Percentiles rank a stretch among this genome's conserved stretches.
Evolutionary conservation across 1,140 invertebrate genomes (phyloP).

Genomic region (Rhopalosiphum maidis): DNA sequence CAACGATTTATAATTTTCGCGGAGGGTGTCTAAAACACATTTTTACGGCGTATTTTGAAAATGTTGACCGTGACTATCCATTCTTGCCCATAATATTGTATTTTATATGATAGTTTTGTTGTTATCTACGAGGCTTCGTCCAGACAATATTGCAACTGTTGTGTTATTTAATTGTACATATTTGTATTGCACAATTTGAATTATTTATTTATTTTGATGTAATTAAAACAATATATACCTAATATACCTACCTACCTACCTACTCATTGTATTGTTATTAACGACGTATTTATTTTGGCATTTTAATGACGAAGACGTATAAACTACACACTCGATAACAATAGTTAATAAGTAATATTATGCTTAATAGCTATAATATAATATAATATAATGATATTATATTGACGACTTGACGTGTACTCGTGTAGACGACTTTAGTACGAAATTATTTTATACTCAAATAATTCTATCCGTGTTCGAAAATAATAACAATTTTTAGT

Average conservation of each 20-base stretch:
- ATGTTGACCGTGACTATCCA: too few relatives aligned
- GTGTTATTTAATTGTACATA: not conserved
- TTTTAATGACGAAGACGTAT: not conserved
- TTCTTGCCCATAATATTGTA: not conserved
- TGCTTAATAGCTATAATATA: not conserved
- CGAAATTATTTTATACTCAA: not conserved
- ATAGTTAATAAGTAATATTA: not conserved
- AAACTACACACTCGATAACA: not conserved
- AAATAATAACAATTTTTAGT: not conserved
- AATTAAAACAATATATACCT: conserved; percentile 1
- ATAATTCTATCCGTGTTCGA: not conserved
- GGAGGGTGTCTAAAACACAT: not conserved
- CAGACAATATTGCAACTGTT: not conserved
- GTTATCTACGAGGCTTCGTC: not conserved
- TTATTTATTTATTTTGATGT: not conserved
- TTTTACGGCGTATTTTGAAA: not conserved
- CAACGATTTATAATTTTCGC: not conserved
- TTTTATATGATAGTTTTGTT: not conserved
- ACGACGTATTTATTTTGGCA: not conserved
- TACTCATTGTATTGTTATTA: not conserved
- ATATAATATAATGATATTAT: not conserved
- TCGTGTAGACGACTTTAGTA: not conserved
- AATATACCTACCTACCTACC: not conserved
- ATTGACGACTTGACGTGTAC: not conserved
- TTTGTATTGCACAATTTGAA: not conserved